Conservation (phyloP, 1,140 invertebrate genomes). For the Armadillidium nasatum region DNA sequence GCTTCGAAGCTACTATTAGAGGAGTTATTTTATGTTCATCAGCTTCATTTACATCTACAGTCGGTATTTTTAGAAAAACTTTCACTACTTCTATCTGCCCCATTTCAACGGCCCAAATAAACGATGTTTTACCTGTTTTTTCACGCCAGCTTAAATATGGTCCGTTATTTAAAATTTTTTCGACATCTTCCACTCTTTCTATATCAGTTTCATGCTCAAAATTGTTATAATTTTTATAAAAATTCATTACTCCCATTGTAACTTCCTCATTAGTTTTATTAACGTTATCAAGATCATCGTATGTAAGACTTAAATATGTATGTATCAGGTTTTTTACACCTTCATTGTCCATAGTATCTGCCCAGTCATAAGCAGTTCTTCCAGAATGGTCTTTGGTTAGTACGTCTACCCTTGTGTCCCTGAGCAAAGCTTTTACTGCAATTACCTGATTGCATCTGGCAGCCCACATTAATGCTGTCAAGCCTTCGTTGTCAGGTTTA, state of each 20-base stretch:
- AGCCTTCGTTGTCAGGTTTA: constrained; percentile 30
- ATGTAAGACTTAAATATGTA: constrained; percentile 27
- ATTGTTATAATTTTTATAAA: constrained; percentile 18
- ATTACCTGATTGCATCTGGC: constrained; percentile 38
- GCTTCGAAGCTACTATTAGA: constrained; percentile 38
- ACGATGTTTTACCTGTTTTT: constrained; percentile 42
- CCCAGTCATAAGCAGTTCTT: constrained; percentile 37
- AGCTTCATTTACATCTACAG: constrained; percentile 38
- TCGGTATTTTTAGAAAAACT: constrained; percentile 39
- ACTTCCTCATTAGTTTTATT: neutral
- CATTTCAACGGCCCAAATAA: constrained; percentile 41
- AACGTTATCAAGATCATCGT: constrained; percentile 8
- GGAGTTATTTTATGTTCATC: constrained; percentile 40
- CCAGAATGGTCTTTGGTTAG: constrained; percentile 31
- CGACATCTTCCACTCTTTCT: constrained; percentile 38
- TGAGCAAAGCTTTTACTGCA: constrained; percentile 38
- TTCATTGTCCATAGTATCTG: constrained; percentile 26
- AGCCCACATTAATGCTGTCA: constrained; percentile 44
- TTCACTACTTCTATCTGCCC: constrained; percentile 44
- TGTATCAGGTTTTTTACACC: constrained; percentile 32
- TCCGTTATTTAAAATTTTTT: constrained; percentile 40
- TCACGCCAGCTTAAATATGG: constrained; percentile 42
- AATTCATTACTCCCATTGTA: neutral
- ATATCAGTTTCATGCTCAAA: constrained; percentile 34
- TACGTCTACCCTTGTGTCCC: constrained; percentile 33